phyloP scores from a whole-genome alignment of 2,888 invertebrate species.

The Ornithoptera alexandrae region DNA sequence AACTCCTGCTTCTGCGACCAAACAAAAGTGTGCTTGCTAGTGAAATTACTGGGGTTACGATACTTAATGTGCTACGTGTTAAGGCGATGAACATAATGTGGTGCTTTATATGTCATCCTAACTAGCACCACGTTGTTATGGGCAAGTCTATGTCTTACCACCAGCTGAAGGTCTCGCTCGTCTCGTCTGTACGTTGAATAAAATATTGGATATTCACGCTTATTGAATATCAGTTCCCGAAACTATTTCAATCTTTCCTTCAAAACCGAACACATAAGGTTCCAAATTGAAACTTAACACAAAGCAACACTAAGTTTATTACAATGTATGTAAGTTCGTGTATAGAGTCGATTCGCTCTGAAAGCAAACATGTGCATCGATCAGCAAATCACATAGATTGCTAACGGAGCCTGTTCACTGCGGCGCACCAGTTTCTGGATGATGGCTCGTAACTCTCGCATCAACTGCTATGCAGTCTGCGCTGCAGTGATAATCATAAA shows the following conservation, averaged over 20 bases:
- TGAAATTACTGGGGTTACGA: too few species aligned
- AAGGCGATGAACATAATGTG: too few species aligned
- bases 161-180: too few species aligned
- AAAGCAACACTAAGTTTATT: constrained; percentile 29
- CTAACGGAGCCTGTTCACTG: constrained; percentile 6
- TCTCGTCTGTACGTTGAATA: too few species aligned
- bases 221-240: neutral
- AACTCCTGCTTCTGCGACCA: too few species aligned
- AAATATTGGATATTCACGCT: neutral
- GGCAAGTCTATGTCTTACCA: too few species aligned
- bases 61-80: too few species aligned
- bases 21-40: too few species aligned
- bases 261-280: neutral
- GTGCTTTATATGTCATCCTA: too few species aligned
- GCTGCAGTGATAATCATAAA: constrained; percentile 49
- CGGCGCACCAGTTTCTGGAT: constrained; percentile 7
- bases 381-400: constrained; percentile 6
- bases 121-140: too few species aligned
- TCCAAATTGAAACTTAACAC: neutral
- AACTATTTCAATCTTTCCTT: neutral
- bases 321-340: neutral
- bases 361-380: neutral
- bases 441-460: constrained; percentile 18
- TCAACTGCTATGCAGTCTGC: constrained; percentile 22
- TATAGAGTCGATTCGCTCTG: neutral